Percentiles rank a stretch among this genome's conserved stretches.
Conservation (phyloP, 2,888 invertebrate genomes). For the Hoplodrina blanda region DNA sequence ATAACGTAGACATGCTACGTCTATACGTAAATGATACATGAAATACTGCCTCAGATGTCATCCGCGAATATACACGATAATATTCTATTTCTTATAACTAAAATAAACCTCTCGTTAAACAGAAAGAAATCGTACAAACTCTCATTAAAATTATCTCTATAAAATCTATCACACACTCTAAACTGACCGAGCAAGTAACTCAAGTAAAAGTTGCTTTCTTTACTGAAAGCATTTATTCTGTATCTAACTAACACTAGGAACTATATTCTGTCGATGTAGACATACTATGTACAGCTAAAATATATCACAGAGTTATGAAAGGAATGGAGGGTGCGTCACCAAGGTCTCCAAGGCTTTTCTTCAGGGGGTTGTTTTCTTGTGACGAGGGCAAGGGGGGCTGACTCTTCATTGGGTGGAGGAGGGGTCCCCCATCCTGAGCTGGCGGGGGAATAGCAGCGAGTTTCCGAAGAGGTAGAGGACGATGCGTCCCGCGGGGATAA, state of each 20-base stretch:
- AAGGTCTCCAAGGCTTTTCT: slow-evolving; percentile 96
- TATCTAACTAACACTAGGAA: slow-evolving; percentile 72
- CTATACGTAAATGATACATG: slow-evolving; percentile 71
- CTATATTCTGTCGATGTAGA: slow-evolving; percentile 73
- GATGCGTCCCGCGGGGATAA: slow-evolving; percentile 94
- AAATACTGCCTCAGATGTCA: slow-evolving; percentile 90
- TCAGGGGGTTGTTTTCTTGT: slow-evolving; percentile 92
- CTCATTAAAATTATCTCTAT: slow-evolving; percentile 43
- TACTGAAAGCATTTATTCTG: slow-evolving; percentile 32
- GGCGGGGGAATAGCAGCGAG: slow-evolving; percentile 91
- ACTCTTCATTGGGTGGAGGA: slow-evolving; percentile 81
- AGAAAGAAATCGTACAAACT: slow-evolving; percentile 48
- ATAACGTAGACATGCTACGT: slow-evolving; percentile 67
- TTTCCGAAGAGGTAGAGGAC: slow-evolving; percentile 92
- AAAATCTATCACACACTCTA: slow-evolving; percentile 62
- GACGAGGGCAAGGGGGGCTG: slow-evolving; percentile 93
- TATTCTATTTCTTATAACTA: slow-evolving; percentile 49
- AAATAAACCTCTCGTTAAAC: slow-evolving; percentile 50
- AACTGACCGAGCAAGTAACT: slow-evolving; percentile 74
- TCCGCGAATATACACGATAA: slow-evolving; percentile 78
- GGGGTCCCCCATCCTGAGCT: slow-evolving; percentile 88
- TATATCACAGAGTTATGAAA: slow-evolving; percentile 73
- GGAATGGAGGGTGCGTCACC: slow-evolving; percentile 89
- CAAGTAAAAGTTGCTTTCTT: slow-evolving; percentile 46
- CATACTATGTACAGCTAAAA: slow-evolving; percentile 65